These are phyloP conservation scores for Kuschelorhynchus macadamiae DNA, from an alignment of 2,888 invertebrate species.

Conservation along the genomic window DNA sequence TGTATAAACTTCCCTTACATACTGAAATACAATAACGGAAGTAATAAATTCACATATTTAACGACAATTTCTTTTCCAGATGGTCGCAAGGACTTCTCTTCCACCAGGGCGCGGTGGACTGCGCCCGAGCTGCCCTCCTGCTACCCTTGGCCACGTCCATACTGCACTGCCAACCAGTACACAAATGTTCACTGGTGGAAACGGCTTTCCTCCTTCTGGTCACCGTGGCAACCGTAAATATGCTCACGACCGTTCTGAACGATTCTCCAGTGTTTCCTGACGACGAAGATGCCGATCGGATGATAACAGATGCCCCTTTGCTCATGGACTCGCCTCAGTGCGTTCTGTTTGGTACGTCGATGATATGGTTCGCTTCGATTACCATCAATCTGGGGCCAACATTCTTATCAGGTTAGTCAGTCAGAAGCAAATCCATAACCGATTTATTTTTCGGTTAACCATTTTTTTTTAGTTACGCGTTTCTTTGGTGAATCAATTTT, in stretches of 20 bases:
- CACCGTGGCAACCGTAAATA: constrained; percentile 92
- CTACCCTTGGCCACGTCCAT: constrained; percentile 86
- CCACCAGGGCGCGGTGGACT: constrained; percentile 88
- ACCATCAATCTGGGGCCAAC: constrained; percentile 92
- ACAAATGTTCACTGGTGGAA: constrained; percentile 89
- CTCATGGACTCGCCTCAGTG: constrained; percentile 91
- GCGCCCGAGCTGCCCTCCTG: constrained; percentile 84
- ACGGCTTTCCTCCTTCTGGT: constrained; percentile 90
- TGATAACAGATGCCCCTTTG: constrained; percentile 69
- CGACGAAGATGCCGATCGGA: constrained; percentile 81
- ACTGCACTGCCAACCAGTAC: constrained; percentile 85
- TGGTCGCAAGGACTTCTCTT: constrained; percentile 90
- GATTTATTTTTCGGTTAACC: too few species aligned
- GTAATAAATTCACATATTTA: too few species aligned
- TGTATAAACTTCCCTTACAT: too few species aligned
- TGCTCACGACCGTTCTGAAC: constrained; percentile 88
- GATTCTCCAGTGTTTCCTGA: constrained; percentile 90
- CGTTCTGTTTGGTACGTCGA: constrained; percentile 90
- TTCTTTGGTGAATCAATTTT: too few species aligned
- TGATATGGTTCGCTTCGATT: constrained; percentile 94
- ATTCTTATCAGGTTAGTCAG: constrained; percentile 78
- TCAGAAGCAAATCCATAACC: too few species aligned
- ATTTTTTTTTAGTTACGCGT: too few species aligned
- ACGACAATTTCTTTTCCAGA: constrained; percentile 68
- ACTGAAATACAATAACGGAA: too few species aligned